Evolutionary conservation across 2,113 vertebrate genomes (phyloP).

Genomic region (Corydoras maculifer): DNA sequence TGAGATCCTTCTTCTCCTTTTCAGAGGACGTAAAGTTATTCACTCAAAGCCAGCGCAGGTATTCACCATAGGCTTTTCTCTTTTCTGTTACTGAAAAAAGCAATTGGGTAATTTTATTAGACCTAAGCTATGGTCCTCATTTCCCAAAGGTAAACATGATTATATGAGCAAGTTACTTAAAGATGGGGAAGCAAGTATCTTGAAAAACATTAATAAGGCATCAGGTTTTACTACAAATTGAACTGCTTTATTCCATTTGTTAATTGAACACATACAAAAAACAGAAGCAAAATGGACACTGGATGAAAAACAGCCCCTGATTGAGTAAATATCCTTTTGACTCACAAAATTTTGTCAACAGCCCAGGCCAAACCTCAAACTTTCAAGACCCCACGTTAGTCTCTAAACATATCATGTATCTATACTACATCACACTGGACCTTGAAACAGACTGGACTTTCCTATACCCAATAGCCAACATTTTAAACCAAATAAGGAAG

Average conservation of each 20-base stretch:
- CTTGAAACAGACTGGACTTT: no score
- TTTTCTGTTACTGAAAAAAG: background rate
- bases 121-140: background rate
- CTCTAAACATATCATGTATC: constrained; percentile 59
- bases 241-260: constrained; percentile 6
- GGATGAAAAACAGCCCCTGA: constrained; percentile 55
- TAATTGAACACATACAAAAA: constrained; percentile 2
- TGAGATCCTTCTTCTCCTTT: constrained; percentile 41
- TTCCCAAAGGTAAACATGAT: background rate
- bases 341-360: constrained; percentile 56
- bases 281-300: constrained; percentile 1
- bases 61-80: constrained; percentile 11
- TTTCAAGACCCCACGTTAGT: constrained; percentile 51
- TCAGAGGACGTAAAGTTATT: constrained; percentile 38
- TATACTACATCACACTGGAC: no score
- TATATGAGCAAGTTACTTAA: background rate
- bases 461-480: no score
- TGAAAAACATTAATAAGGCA: background rate
- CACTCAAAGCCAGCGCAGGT: constrained; percentile 27
- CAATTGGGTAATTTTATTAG: constrained; percentile 17
- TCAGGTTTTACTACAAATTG: background rate
- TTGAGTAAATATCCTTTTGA: constrained; percentile 47
- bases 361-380: constrained; percentile 5
- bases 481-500: constrained; percentile 16
- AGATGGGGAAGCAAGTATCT: background rate